A percentile compares a stretch with the other conserved stretches of the same genome.
These are phyloP conservation scores for Dreissena rostriformis DNA, from an alignment of 1,140 invertebrate genomes.

Conservation along the genomic window DNA sequence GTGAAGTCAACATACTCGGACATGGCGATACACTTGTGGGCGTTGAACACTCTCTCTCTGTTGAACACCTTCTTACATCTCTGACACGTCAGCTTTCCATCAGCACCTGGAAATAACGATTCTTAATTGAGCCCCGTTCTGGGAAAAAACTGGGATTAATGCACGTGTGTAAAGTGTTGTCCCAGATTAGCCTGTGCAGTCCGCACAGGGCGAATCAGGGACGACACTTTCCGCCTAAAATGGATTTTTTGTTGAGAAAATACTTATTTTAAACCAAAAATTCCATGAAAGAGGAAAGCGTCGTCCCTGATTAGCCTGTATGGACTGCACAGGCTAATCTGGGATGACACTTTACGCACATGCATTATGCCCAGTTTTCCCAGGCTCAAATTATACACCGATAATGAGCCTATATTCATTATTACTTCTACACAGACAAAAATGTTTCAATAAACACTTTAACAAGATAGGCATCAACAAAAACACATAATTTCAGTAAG, in stretches of 20 bases:
- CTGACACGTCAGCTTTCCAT: conserved; percentile 75
- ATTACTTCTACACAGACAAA: too few species aligned
- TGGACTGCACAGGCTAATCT: too few species aligned
- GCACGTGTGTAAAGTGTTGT: not conserved
- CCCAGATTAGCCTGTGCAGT: not conserved
- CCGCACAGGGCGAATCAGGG: not conserved
- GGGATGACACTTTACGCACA: too few species aligned
- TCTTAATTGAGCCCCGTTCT: not conserved
- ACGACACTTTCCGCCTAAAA: not conserved
- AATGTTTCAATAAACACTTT: too few species aligned
- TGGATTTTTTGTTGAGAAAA: not conserved
- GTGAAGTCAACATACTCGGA: conserved; percentile 78
- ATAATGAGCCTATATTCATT: too few species aligned
- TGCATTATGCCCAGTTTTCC: too few species aligned
- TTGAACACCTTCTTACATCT: conserved; percentile 76
- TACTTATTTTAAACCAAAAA: not conserved
- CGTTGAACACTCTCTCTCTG: conserved; percentile 77
- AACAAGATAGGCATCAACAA: too few species aligned
- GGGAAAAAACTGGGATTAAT: not conserved
- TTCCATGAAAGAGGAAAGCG: not conserved
- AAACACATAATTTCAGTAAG: too few species aligned
- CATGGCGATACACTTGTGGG: conserved; percentile 77
- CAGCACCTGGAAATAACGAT: conserved; percentile 64
- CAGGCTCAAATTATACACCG: too few species aligned
- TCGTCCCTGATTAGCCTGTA: too few species aligned